Base-by-base conservation (phyloP, 2,797 vertebrate genomes). In the Chloroceryle inda region DNA sequence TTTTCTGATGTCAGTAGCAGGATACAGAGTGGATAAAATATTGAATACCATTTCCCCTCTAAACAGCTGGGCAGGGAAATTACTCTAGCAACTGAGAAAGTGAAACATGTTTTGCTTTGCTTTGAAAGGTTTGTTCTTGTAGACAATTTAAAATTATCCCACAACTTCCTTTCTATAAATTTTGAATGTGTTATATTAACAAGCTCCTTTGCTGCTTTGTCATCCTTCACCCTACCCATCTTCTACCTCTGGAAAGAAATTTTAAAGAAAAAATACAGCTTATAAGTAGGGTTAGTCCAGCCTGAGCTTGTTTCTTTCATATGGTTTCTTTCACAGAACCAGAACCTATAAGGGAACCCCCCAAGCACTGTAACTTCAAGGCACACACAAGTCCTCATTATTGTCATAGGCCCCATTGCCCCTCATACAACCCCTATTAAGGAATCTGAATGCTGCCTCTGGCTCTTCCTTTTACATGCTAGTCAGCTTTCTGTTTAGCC, bases 401-500 rank as follows among this genome's bases (percentile, higher is more conserved):
- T 35, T 90, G 84, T 89, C 85, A 79, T 79, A 94, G 85, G 91
- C 74, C 63, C 33, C 66, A 66, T 55, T 82, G 53, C 72, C 75
- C 59, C 88, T 62, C 47, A 42, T 24, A 44, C 50, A 93, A 71
- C 76, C 80, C 27, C 58, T 78, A 7, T 88, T 86, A 92, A 89
- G 73, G 69, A 96, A 55, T 71, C n/a, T 44, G 52, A 95, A 89
- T 66, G 26, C 44, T 95, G 94, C 95, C 71, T 95, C 92, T 74
- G 89, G 76, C 66, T 97, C 64, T 96, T 94, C 71, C 66, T 95
- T 96, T 96, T 72, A 74, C 71, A 79, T 93, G 88, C 76, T 91
- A 95, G 94, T 96, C 94, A 96, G 71, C 78, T 96, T 96, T 95
- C 86, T 67, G 5, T 96, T 97, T 96, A 92, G 92, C 85, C 84